phyloP scores from a whole-genome alignment of 2,888 invertebrate genomes.

The Digitonthophagus gazella region DNA sequence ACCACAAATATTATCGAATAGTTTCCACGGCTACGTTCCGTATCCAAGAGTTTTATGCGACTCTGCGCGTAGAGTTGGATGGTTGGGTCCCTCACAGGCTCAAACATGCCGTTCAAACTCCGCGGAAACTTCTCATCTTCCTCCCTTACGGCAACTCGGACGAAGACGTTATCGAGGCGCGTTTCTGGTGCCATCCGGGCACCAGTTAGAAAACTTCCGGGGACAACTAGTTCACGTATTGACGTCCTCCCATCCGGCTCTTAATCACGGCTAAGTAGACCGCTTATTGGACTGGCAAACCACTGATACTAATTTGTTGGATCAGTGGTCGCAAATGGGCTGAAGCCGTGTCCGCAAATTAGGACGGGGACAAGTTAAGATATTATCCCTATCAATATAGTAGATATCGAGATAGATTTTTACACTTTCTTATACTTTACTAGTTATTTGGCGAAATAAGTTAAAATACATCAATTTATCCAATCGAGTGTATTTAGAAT shows the following conservation, averaged over 20 bases:
- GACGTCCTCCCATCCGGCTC: background rate
- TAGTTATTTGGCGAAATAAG: too few species aligned
- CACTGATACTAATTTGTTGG: background rate
- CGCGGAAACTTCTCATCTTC: background rate
- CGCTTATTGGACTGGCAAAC: background rate
- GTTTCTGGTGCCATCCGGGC: background rate
- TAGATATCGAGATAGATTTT: too few species aligned
- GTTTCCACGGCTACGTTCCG: conserved; percentile 7
- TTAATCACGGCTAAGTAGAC: background rate
- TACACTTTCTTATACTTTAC: too few species aligned
- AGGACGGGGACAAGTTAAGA: background rate
- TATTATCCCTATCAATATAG: too few species aligned
- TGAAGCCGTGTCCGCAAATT: background rate
- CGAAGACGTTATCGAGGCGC: background rate
- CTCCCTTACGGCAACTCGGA: background rate
- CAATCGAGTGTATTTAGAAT: too few species aligned
- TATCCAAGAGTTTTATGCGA: conserved; percentile 1
- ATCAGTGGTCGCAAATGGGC: background rate
- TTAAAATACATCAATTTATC: too few species aligned
- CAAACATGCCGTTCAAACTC: background rate
- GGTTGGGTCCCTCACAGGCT: background rate
- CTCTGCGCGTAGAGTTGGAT: background rate
- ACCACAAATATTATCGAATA: conserved; percentile 16
- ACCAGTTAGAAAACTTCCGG: conserved; percentile 3
- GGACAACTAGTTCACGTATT: background rate